Percentiles rank a stretch among this genome's conserved stretches.
Conservation (phyloP, 2,113 vertebrate genomes). For the Paratilapia polleni region DNA sequence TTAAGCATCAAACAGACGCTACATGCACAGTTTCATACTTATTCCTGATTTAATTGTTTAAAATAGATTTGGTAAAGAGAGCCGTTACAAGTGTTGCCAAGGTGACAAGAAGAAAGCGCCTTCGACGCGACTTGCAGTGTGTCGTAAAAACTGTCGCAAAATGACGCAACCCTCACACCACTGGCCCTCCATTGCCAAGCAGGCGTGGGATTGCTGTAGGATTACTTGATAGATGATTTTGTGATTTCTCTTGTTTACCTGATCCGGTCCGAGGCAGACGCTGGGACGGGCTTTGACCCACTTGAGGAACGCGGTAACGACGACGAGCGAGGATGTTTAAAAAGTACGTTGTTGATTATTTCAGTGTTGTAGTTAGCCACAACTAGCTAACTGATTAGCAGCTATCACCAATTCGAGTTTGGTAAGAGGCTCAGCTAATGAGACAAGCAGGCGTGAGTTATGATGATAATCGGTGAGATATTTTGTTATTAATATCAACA, state of each 20-base stretch:
- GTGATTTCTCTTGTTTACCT: not conserved
- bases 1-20: not conserved
- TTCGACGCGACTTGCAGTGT: conserved; percentile 17
- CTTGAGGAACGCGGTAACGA: not conserved
- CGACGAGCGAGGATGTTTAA: conserved; percentile 81
- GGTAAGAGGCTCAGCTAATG: not conserved
- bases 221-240: conserved; percentile 21
- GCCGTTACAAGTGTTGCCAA: not conserved
- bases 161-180: not conserved
- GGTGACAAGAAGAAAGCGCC: not conserved
- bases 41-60: not conserved
- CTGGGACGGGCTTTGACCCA: not conserved
- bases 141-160: conserved; percentile 60
- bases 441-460: not conserved
- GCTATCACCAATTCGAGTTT: not conserved
- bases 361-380: conserved; percentile 31
- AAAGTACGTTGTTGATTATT: conserved; percentile 74
- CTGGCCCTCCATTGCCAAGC: conserved; percentile 23
- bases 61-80: not conserved
- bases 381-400: conserved; percentile 35
- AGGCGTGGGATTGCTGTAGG: conserved; percentile 54
- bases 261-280: not conserved
- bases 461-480: not conserved
- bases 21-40: not conserved
- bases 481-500: not conserved